Percentiles rank a stretch among this genome's conserved stretches.
These are phyloP conservation scores for Xenops minutus DNA, from an alignment of 2,797 vertebrate species.

Conservation along the genomic window DNA sequence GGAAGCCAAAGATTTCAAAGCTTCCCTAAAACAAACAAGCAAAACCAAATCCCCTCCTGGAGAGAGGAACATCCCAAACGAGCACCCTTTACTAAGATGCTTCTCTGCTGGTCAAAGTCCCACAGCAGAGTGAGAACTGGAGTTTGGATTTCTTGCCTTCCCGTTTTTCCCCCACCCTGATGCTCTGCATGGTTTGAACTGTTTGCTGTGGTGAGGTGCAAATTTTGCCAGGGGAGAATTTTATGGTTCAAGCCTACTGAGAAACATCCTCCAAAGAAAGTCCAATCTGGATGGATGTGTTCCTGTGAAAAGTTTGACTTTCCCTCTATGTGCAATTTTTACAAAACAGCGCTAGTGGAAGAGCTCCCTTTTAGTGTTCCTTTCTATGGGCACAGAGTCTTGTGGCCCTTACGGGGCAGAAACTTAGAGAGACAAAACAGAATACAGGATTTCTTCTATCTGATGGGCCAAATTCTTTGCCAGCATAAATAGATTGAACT, in stretches of 20 bases:
- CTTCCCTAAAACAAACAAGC: slow-evolving; percentile 2
- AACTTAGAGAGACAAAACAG: background rate
- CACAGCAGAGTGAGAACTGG: background rate
- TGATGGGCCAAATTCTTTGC: background rate
- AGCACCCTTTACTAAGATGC: background rate
- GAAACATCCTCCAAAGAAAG: background rate
- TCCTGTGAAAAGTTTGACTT: background rate
- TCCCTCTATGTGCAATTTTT: background rate
- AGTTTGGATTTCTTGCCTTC: background rate
- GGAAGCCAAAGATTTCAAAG: slow-evolving; percentile 16
- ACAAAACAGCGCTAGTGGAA: background rate
- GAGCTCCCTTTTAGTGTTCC: background rate
- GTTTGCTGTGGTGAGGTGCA: background rate
- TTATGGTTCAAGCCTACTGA: background rate
- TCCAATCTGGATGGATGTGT: background rate
- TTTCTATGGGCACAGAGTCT: background rate
- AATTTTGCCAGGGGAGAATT: background rate
- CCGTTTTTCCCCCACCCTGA: background rate
- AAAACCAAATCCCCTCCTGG: background rate
- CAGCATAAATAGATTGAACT: slow-evolving; percentile 6
- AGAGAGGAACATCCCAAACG: background rate
- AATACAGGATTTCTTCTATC: background rate
- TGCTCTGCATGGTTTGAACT: background rate
- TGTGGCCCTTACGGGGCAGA: background rate
- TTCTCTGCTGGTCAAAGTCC: background rate